These are phyloP conservation scores for Scelioninae gen. 1 DNA, from an alignment of 2,888 invertebrate genomes.

Conservation along the genomic window DNA sequence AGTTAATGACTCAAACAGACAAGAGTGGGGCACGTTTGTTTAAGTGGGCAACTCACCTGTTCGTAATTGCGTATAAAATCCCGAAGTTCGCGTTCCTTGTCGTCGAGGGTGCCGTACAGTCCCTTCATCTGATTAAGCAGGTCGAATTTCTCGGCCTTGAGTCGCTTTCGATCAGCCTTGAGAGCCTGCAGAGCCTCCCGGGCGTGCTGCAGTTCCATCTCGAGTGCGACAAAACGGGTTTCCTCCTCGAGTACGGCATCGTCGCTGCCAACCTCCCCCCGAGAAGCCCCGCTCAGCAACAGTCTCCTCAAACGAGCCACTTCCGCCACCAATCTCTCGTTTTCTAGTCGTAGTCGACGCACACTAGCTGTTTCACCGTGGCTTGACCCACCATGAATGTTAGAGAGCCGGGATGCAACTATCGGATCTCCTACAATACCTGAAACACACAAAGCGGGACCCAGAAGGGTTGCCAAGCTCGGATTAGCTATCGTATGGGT, in stretches of 20 bases:
- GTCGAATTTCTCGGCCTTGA: constrained; percentile 97
- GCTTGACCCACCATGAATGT: constrained; percentile 82
- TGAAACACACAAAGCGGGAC: constrained; percentile 57
- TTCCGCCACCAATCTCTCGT: constrained; percentile 91
- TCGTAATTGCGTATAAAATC: constrained; percentile 98
- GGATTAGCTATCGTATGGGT: constrained; percentile 36
- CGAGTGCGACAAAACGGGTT: constrained; percentile 86
- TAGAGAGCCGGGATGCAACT: constrained; percentile 81
- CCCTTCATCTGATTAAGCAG: constrained; percentile 97
- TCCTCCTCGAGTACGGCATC: constrained; percentile 85
- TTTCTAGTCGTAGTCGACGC: constrained; percentile 89
- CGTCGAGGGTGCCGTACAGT: constrained; percentile 95
- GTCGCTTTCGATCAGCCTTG: constrained; percentile 94
- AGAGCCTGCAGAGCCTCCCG: constrained; percentile 92
- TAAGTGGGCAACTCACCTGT: constrained; percentile 87
- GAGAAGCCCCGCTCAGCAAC: constrained; percentile 87
- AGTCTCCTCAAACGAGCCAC: constrained; percentile 89
- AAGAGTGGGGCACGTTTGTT: constrained; percentile 17
- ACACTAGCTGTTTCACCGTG: constrained; percentile 86
- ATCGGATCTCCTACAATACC: constrained; percentile 81
- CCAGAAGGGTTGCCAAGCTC: constrained; percentile 13
- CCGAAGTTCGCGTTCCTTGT: constrained; percentile 96
- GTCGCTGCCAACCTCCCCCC: constrained; percentile 87
- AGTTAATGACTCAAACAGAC: constrained; percentile 31
- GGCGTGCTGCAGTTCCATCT: constrained; percentile 90